These are phyloP conservation scores for Heteromyza rotundicornis DNA, from an alignment of 2,888 invertebrate genomes.

Conservation along the genomic window DNA sequence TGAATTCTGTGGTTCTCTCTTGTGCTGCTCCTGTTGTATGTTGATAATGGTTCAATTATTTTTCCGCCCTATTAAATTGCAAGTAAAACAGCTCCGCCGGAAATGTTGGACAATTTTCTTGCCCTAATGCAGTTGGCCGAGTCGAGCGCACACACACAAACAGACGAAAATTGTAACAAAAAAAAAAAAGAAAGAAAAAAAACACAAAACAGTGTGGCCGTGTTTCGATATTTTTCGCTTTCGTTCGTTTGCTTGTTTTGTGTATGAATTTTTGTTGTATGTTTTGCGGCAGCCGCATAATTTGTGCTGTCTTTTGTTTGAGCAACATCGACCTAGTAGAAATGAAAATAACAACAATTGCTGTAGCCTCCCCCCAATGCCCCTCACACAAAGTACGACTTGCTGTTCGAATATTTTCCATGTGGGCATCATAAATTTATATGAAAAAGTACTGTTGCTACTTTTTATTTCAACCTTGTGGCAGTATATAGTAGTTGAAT, in stretches of 20 bases:
- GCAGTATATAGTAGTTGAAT: no score
- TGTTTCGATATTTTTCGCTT: no score
- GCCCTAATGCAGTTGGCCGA: slow-evolving; percentile 32
- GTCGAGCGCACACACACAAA: slow-evolving; percentile 32
- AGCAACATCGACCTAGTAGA: neutral
- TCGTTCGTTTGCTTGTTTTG: slow-evolving; percentile 7
- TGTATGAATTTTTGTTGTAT: slow-evolving; percentile 22
- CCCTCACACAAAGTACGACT: no score
- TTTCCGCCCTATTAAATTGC: slow-evolving; percentile 82
- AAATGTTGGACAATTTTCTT: slow-evolving; percentile 46
- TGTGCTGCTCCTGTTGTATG: neutral
- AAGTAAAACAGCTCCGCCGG: slow-evolving; percentile 40
- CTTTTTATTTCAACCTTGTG: neutral
- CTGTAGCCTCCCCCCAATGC: no score
- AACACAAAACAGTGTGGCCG: no score
- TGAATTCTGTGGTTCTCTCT: neutral
- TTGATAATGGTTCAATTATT: slow-evolving; percentile 70
- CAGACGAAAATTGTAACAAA: no score
- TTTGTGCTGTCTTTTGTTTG: slow-evolving; percentile 23
- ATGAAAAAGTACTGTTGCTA: neutral
- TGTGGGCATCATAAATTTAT: neutral
- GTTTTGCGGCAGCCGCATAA: slow-evolving; percentile 37
- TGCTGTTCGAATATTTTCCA: no score
- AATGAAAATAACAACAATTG: slow-evolving; percentile 4
- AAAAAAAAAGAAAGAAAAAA: no score